phyloP scores from a whole-genome alignment of 2,113 vertebrate genomes.

The Ifrita kowaldi region DNA sequence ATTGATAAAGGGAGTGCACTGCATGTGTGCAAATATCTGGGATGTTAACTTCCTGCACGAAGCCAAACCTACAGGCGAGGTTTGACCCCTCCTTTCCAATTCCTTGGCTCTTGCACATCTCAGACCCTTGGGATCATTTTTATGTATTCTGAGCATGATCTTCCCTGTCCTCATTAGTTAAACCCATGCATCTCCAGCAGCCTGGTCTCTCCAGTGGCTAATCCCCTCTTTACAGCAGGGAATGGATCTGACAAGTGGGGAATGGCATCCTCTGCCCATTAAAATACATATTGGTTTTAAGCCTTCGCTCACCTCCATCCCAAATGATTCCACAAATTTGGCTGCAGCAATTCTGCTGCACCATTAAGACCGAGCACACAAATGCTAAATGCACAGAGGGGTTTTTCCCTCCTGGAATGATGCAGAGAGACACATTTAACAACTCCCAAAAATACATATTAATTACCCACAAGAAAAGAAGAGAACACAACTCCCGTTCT shows the following conservation, averaged over 20 bases:
- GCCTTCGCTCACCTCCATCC: neutral
- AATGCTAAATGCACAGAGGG: neutral
- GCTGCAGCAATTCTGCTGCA: neutral
- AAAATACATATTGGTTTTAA: neutral
- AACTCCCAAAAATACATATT: neutral
- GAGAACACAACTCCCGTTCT: neutral
- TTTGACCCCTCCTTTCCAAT: neutral
- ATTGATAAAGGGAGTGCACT: accelerated
- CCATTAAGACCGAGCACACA: neutral
- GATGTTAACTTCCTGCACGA: neutral
- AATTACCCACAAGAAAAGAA: neutral
- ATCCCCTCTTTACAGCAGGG: neutral
- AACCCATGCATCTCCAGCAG: neutral
- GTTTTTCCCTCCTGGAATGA: neutral
- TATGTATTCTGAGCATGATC: neutral
- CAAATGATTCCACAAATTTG: neutral
- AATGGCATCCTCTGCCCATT: neutral
- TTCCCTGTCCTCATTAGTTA: neutral
- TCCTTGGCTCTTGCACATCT: neutral
- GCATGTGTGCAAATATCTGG: neutral
- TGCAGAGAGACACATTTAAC: neutral
- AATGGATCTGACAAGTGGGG: neutral
- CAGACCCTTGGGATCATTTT: neutral
- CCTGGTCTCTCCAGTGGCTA: neutral
- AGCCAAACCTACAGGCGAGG: neutral